Percentiles rank a stretch among this genome's conserved stretches.
Evolutionary conservation across 2,888 invertebrate genomes (phyloP).

Genomic region (Machimus rusticus): DNA sequence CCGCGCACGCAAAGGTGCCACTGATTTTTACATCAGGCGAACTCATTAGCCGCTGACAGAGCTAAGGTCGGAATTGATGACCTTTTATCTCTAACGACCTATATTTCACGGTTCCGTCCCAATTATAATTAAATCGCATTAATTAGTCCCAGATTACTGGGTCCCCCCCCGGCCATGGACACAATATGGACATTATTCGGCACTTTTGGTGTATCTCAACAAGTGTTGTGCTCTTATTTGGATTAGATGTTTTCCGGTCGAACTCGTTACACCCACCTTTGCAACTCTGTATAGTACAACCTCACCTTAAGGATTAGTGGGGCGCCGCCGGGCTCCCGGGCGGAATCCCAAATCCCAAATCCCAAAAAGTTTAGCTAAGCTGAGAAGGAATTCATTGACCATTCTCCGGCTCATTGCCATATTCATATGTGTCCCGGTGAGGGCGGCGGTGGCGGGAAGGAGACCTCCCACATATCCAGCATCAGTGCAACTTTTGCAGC

Average conservation of each 20-base stretch:
- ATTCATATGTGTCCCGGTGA: background rate
- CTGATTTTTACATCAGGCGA: background rate
- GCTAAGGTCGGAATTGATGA: background rate
- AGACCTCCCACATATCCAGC: background rate
- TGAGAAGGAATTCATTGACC: background rate
- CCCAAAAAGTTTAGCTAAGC: no score
- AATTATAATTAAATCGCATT: background rate
- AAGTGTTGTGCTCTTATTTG: background rate
- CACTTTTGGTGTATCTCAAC: background rate
- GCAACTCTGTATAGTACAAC: background rate
- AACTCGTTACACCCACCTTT: background rate
- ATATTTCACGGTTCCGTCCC: background rate
- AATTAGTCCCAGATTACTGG: background rate
- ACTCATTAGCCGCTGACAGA: background rate
- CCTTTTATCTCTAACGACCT: background rate
- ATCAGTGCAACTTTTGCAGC: background rate
- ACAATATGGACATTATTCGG: background rate
- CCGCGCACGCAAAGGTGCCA: background rate
- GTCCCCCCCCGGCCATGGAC: no score
- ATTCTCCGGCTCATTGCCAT: background rate
- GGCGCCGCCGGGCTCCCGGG: background rate
- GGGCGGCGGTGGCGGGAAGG: background rate
- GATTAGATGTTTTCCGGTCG: constrained; percentile 1
- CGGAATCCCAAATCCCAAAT: no score
- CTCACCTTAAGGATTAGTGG: background rate